phyloP scores from a whole-genome alignment of 1,140 invertebrate genomes.

The Steinernema feltiae region DNA sequence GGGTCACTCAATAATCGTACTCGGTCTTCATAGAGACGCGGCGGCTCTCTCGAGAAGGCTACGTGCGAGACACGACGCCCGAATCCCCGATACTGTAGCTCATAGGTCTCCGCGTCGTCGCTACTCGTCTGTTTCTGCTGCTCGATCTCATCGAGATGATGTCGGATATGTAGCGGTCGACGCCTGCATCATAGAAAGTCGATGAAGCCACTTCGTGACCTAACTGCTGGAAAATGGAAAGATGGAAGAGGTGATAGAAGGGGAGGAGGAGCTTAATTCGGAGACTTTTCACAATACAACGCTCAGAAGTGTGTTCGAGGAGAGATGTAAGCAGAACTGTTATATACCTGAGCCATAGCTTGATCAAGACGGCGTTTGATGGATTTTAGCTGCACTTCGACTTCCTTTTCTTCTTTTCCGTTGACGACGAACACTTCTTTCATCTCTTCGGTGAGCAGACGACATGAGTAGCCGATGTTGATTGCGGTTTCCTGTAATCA shows the following conservation, averaged over 20 bases:
- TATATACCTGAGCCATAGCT: slow-evolving; percentile 19
- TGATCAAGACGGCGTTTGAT: slow-evolving; percentile 52
- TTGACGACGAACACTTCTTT: slow-evolving; percentile 66
- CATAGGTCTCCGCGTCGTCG: slow-evolving; percentile 30
- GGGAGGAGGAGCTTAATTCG: not conserved
- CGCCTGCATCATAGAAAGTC: slow-evolving; percentile 13
- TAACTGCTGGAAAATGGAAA: slow-evolving; percentile 19
- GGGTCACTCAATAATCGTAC: not conserved
- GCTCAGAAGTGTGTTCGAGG: too few relatives aligned
- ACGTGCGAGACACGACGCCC: not conserved
- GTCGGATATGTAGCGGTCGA: slow-evolving; percentile 21
- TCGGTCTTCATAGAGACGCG: slow-evolving; percentile 1
- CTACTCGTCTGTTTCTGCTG: not conserved
- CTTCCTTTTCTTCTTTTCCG: slow-evolving; percentile 53
- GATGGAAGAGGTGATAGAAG: not conserved
- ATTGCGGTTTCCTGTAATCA: slow-evolving; percentile 88
- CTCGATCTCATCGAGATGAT: slow-evolving; percentile 16
- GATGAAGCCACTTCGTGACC: not conserved
- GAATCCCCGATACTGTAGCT: not conserved
- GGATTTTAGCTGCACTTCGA: slow-evolving; percentile 51
- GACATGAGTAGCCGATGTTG: slow-evolving; percentile 98
- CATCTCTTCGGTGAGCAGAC: slow-evolving; percentile 91
- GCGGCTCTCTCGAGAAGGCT: not conserved
- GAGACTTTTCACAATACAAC: too few relatives aligned
- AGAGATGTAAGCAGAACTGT: too few relatives aligned